Conservation (phyloP, 1,140 invertebrate species). For the Ectropis grisescens region DNA sequence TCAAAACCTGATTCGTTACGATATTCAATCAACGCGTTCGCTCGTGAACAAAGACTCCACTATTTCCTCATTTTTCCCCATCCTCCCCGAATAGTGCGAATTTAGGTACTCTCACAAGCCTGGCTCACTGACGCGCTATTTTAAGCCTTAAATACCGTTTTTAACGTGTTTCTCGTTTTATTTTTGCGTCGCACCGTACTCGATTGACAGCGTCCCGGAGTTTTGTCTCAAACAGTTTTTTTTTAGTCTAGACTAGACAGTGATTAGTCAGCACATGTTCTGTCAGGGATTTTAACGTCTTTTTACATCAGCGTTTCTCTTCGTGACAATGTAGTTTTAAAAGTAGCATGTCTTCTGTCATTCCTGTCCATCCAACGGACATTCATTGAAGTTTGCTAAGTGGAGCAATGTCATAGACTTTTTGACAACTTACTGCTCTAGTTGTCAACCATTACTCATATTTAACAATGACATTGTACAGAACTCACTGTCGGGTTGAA, state of each 20-base stretch:
- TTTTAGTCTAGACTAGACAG: slow-evolving; percentile 27
- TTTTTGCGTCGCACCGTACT: slow-evolving; percentile 9
- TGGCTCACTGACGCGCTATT: slow-evolving; percentile 20
- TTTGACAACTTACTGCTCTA: not conserved
- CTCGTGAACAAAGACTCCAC: slow-evolving; percentile 1
- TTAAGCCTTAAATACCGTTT: slow-evolving; percentile 35
- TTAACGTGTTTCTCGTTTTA: slow-evolving; percentile 15
- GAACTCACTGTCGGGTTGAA: too few relatives aligned
- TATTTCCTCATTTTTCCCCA: slow-evolving; percentile 11
- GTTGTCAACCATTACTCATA: not conserved
- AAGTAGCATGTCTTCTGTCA: not conserved
- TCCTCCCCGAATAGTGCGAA: slow-evolving; percentile 24
- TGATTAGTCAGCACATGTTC: slow-evolving; percentile 35
- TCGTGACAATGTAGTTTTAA: slow-evolving; percentile 1
- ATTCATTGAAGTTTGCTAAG: not conserved
- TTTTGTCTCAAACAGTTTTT: slow-evolving; percentile 23
- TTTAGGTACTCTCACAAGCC: slow-evolving; percentile 23
- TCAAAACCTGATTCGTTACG: too few relatives aligned
- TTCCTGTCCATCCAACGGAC: not conserved
- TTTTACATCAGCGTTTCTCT: slow-evolving; percentile 8
- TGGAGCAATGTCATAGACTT: too few relatives aligned
- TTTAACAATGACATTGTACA: too few relatives aligned
- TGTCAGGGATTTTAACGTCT: slow-evolving; percentile 19
- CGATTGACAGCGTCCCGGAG: slow-evolving; percentile 38
- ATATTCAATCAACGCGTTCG: not conserved